phyloP scores from a whole-genome alignment of 2,113 vertebrate species.

The Nannobrachium achirus region DNA sequence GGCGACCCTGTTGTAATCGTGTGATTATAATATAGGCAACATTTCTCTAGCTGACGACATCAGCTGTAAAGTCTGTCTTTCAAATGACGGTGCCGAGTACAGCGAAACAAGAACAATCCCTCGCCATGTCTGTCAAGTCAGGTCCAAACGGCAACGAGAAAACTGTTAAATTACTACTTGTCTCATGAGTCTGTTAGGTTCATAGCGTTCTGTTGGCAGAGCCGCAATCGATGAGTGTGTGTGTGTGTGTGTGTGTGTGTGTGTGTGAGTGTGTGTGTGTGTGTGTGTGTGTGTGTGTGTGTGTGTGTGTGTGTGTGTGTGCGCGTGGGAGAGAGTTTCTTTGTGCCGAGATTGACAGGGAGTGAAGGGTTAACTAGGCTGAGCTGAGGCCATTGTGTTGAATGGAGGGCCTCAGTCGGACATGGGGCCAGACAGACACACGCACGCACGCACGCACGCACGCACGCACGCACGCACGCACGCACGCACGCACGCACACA shows the following conservation, averaged over 20 bases:
- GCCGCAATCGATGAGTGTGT: conserved; percentile 12
- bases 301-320: too few species aligned
- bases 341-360: conserved; percentile 63
- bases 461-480: conserved; percentile 25
- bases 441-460: conserved; percentile 7
- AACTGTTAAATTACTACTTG: too few species aligned
- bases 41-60: too few species aligned
- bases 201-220: too few species aligned
- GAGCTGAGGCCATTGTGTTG: conserved; percentile 71
- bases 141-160: too few species aligned
- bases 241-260: conserved; percentile 26
- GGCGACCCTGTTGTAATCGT: too few species aligned
- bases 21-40: too few species aligned
- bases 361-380: conserved; percentile 76
- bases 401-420: conserved; percentile 57
- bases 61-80: too few species aligned
- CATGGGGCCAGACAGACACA: conserved; percentile 53
- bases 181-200: too few species aligned
- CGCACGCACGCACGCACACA: conserved; percentile 23
- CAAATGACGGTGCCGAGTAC: too few species aligned
- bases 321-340: conserved; percentile 5
- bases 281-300: conserved; percentile 11
- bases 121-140: too few species aligned
- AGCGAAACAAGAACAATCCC: too few species aligned
- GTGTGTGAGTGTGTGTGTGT: conserved; percentile 7